Evolutionary conservation across 2,797 vertebrate genomes (phyloP).

Genomic region (Dermochelys coriacea): DNA sequence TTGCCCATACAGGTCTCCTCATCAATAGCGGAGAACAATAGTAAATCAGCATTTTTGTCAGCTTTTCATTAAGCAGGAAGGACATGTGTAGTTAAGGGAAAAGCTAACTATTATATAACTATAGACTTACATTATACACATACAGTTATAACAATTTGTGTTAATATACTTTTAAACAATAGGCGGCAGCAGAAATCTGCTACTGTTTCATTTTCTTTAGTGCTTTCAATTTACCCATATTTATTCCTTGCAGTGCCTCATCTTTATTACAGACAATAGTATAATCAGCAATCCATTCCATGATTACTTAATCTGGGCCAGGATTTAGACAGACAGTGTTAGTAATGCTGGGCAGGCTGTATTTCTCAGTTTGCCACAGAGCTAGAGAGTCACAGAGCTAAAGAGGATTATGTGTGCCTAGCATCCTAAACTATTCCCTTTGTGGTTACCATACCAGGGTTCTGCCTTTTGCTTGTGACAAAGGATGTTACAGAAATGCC

Average conservation of each 20-base stretch:
- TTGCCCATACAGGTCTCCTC: neutral
- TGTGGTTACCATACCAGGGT: neutral
- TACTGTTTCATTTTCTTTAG: neutral
- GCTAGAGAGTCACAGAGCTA: neutral
- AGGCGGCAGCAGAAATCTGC: neutral
- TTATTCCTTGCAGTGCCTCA: neutral
- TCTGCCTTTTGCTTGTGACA: neutral
- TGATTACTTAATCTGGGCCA: neutral
- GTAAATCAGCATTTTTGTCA: neutral
- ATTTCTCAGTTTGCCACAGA: neutral
- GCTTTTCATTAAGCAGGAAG: neutral
- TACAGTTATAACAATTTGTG: neutral
- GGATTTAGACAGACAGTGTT: neutral
- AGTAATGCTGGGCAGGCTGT: neutral
- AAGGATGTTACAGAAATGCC: neutral
- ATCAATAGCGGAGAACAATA: neutral
- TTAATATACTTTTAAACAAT: neutral
- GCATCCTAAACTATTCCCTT: neutral
- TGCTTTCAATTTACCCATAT: neutral
- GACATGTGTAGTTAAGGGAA: neutral
- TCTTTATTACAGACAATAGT: neutral
- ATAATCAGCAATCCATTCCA: neutral
- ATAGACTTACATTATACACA: neutral
- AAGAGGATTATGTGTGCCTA: neutral
- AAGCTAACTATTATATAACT: neutral